A percentile compares a stretch with the other conserved stretches of the same genome.
These are phyloP conservation scores for Morone chrysops DNA, from an alignment of 2,113 vertebrate species.

Conservation along the genomic window DNA sequence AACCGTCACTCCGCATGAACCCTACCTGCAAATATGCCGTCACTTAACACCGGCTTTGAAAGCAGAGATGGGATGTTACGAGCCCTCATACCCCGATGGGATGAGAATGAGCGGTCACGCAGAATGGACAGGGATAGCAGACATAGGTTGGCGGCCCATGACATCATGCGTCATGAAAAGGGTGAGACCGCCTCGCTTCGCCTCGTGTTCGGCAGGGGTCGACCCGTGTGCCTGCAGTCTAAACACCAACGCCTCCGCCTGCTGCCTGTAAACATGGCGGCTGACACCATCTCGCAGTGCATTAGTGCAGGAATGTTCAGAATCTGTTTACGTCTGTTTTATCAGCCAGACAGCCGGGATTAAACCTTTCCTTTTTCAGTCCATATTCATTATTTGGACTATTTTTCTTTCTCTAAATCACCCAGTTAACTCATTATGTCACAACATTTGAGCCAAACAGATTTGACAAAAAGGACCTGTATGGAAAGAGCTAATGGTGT, in stretches of 20 bases:
- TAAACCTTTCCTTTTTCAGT: background rate
- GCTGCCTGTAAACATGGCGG: conserved; percentile 61
- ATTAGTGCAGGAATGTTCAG: conserved; percentile 22
- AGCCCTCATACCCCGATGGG: conserved; percentile 68
- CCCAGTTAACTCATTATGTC: background rate
- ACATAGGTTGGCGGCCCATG: conserved; percentile 46
- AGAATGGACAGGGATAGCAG: conserved; percentile 37
- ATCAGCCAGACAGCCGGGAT: background rate
- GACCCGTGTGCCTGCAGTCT: conserved; percentile 43
- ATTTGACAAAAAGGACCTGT: background rate
- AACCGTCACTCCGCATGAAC: background rate
- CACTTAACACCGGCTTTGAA: conserved; percentile 24
- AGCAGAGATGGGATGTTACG: conserved; percentile 57
- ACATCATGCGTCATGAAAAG: conserved; percentile 63
- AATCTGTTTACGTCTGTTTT: conserved; percentile 30
- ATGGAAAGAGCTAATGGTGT: no score
- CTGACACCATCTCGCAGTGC: background rate
- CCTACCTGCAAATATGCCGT: background rate
- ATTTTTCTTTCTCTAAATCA: background rate
- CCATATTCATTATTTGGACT: background rate
- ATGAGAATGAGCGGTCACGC: conserved; percentile 35
- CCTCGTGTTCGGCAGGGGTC: conserved; percentile 15
- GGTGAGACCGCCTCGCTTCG: conserved; percentile 52
- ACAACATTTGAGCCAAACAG: background rate
- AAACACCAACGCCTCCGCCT: conserved; percentile 39